Conservation (phyloP, 2,797 vertebrate species). For the Gallinago nigripennis region DNA sequence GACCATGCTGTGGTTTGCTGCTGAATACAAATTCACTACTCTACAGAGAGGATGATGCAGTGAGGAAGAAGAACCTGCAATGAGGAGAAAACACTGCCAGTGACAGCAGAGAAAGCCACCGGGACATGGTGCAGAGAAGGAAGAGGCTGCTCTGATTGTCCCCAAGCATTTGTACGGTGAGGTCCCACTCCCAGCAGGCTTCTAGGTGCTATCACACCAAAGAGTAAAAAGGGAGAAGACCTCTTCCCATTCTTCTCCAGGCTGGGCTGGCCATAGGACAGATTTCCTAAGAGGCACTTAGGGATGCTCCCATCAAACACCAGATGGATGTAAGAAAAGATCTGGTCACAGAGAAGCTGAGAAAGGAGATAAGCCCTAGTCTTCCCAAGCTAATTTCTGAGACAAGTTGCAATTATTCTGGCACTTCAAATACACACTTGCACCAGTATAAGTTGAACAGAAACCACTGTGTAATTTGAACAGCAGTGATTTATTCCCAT, state of each 20-base stretch:
- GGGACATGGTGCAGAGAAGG: too few relatives aligned
- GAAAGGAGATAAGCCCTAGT: not conserved
- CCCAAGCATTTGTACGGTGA: not conserved
- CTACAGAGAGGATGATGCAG: not conserved
- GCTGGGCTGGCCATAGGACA: not conserved
- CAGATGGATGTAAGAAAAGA: not conserved
- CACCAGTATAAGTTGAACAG: not conserved
- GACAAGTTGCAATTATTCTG: not conserved
- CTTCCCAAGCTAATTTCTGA: not conserved
- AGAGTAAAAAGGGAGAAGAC: not conserved
- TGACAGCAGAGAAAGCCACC: rapidly evolving
- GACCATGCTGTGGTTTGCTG: not conserved
- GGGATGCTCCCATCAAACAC: not conserved
- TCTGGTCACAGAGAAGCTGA: not conserved
- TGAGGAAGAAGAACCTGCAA: not conserved
- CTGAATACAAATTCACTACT: not conserved
- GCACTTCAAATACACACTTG: not conserved
- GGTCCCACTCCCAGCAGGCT: not conserved
- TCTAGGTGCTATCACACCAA: not conserved
- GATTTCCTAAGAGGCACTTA: not conserved
- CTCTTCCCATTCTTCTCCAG: not conserved
- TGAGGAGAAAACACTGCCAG: not conserved
- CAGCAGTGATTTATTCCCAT: not conserved
- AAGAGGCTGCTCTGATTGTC: not conserved
- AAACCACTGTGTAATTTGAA: not conserved